A percentile compares a stretch with the other conserved stretches of the same genome.
Evolutionary conservation across 2,888 invertebrate genomes (phyloP).

Genomic region (Coelinius sp.): DNA sequence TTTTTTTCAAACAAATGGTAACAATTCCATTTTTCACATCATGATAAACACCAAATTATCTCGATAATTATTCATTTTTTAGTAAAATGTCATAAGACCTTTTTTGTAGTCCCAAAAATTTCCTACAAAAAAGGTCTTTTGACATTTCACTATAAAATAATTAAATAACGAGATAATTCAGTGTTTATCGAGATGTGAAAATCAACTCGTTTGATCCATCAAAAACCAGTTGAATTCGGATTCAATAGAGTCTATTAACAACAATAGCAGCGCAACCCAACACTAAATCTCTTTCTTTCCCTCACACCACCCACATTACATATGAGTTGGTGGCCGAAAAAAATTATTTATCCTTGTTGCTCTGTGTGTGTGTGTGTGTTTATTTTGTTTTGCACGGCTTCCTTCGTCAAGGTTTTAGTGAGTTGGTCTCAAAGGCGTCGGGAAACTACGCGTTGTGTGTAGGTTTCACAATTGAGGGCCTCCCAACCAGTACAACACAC

Average conservation of each 20-base stretch:
- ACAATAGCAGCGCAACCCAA: not conserved
- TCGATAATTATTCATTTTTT: too few relatives aligned
- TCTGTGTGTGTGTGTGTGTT: too few relatives aligned
- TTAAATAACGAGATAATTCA: not conserved
- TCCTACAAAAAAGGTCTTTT: not conserved
- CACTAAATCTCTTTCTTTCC: not conserved
- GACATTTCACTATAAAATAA: not conserved
- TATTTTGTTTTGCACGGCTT: conserved; percentile 15
- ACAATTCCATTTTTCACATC: too few relatives aligned
- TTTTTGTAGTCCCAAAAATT: too few relatives aligned
- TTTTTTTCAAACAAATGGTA: too few relatives aligned
- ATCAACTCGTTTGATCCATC: not conserved
- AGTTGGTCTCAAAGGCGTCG: not conserved
- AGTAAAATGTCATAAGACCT: too few relatives aligned
- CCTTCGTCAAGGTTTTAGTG: conserved; percentile 14
- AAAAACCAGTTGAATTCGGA: conserved; percentile 54
- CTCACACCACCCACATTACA: not conserved
- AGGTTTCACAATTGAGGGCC: conserved; percentile 25
- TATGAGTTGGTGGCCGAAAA: not conserved
- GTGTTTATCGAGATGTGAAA: not conserved
- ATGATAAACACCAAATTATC: too few relatives aligned
- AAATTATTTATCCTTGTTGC: not conserved
- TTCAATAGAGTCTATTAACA: conserved; percentile 53
- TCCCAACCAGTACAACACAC: conserved; percentile 12
- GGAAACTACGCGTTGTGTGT: conserved; percentile 16